Evolutionary conservation across 2,888 invertebrate species (phyloP), one percentile per base, ranked within the genome.

Genomic region (Leptinotarsa haldemani): DNA sequence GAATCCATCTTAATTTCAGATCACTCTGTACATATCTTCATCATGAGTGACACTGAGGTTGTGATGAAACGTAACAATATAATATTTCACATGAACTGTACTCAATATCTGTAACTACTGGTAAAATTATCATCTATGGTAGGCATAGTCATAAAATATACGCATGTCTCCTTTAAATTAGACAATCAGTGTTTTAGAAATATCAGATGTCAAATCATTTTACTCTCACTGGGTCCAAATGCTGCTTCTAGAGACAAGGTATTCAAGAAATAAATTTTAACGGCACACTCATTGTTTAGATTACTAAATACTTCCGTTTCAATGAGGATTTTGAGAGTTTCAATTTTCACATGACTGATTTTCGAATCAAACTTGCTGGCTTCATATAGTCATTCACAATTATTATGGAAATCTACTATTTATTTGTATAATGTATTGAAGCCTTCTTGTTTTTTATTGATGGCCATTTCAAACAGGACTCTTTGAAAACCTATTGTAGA

Each of bases 171-270:
- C 25, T 61, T 61, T 15, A 69, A 61, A 40, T 65, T 70, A 74
- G 70, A 70, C 74, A 74, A 74, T 74, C 70, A 70, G 48, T 70
- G 71, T 74, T 74, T 64, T 74, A 74, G 68, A 61, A 47, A 56
- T 71, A 53, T 40, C 18, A 56, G 22, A 56, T 56, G 20, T 56
- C 22, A 56, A 56, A 22, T 56, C 0, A 50, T 50, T 50, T 22
- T 15, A 56, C 13, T 56, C 56, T 56, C 20, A 56, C 22, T 25
- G 56, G 56, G 56, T 56, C 56, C 56, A 56, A 56, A 56, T 15
- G 22, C 15, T 56, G 22, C 20, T 22, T 18, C 1, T 56, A 15
- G 22, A 56, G 22, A 22, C 15, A 22, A 12, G 2, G 3, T 56
- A 56, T 18, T 13, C 20, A 20, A 56, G 15, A 15, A 3, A 18